Conservation (phyloP, 1,140 invertebrate species). For the Leptinotarsa undecemlineata region DNA sequence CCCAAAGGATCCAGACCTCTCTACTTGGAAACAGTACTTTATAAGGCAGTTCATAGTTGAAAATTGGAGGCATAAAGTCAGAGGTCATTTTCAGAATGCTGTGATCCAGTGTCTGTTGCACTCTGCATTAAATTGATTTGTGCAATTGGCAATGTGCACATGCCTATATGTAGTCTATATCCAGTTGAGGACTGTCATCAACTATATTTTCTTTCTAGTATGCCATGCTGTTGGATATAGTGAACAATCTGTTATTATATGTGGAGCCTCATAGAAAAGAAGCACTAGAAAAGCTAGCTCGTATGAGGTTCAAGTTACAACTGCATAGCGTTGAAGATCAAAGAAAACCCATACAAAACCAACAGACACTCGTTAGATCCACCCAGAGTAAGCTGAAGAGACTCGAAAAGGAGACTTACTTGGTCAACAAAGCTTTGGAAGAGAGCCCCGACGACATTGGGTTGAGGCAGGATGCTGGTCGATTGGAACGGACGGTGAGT, state of each 20-base stretch:
- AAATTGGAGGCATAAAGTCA: too few relatives aligned
- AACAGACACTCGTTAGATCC: slow-evolving; percentile 84
- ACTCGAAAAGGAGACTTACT: slow-evolving; percentile 89
- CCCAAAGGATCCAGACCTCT: too few relatives aligned
- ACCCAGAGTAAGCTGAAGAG: slow-evolving; percentile 79
- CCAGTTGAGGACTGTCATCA: too few relatives aligned
- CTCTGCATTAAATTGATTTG: too few relatives aligned
- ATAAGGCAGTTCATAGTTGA: too few relatives aligned
- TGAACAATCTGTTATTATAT: slow-evolving; percentile 95
- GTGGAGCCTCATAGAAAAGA: slow-evolving; percentile 95
- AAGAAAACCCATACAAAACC: slow-evolving; percentile 84
- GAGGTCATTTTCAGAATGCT: too few relatives aligned
- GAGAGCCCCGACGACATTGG: slow-evolving; percentile 72
- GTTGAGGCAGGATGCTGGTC: slow-evolving; percentile 67
- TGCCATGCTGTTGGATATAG: slow-evolving; percentile 94
- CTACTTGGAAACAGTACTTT: too few relatives aligned
- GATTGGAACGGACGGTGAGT: slow-evolving; percentile 68
- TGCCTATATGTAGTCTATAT: too few relatives aligned
- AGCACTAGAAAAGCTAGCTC: slow-evolving; percentile 82
- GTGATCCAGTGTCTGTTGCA: too few relatives aligned
- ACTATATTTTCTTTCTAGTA: slow-evolving; percentile 65
- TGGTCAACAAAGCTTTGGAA: slow-evolving; percentile 78
- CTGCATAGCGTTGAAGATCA: slow-evolving; percentile 89
- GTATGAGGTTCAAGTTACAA: slow-evolving; percentile 92
- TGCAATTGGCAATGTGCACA: too few relatives aligned